Evolutionary conservation across 2,888 invertebrate species (phyloP), one percentile per base, ranked within the genome.

Genomic region (Pristionchus mayeri): DNA sequence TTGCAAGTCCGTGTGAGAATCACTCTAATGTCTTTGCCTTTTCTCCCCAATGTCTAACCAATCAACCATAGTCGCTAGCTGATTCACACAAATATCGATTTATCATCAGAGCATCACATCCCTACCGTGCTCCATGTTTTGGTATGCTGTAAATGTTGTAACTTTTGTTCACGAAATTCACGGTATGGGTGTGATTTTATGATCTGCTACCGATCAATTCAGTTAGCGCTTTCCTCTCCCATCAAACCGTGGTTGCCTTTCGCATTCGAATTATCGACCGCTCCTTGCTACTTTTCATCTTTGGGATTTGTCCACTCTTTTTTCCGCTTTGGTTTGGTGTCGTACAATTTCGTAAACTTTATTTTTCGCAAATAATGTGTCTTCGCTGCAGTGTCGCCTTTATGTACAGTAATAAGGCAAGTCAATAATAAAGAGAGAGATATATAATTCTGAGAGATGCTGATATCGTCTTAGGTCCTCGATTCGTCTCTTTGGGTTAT

Each of bases 1-100:
- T 67, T 44, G 24, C 71, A 71, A 24, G 40, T 71, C 71, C 71
- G 71, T 71, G 71, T 71, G 71, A 71, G 71, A 71, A 71, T 71
- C 71, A 71, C 13, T 71, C 37, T 40, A 3, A 54, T 67, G 6
- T 71, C 18, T 40, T 34, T 18, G 16, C 13, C 71, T 71, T 30
- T 9, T 71, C n/a, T 34, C 37, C 30, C 30, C 24, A 71, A 71
- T 63, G 63, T 63, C 63, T 63, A 63, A 63, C 57, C 57, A 24
- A 18, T 18, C 24, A 60, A 60, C 63, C 63, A 63, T 71, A 71
- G 71, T 71, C 71, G 71, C 71, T 71, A 71, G 71, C 40, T 71
- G 37, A 40, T 71, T 44, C 11, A 71, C n/a, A n/a, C 40, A 16
- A 63, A 63, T 63, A 63, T 63, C 63, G 18, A 63, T 63, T 63